Evolutionary conservation across 2,888 invertebrate genomes (phyloP).

Genomic region (Mimumesa dahlbomi): DNA sequence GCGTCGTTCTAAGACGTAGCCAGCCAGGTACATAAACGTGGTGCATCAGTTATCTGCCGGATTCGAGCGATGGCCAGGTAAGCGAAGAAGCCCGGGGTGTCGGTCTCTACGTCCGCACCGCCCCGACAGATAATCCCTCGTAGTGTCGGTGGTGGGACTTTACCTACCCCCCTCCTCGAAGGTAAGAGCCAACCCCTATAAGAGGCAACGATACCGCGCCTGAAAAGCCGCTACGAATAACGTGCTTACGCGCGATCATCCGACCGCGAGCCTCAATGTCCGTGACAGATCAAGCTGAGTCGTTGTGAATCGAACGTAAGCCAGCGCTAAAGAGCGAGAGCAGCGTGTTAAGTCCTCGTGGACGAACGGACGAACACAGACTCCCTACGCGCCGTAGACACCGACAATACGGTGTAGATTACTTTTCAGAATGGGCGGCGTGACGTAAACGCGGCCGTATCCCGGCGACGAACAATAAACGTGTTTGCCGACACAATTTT

Average conservation of each 20-base stretch:
- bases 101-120: constrained; percentile 29
- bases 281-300: constrained; percentile 64
- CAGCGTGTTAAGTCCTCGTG: constrained; percentile 33
- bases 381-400: too few relatives aligned
- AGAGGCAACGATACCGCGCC: constrained; percentile 76
- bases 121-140: constrained; percentile 57
- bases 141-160: constrained; percentile 54
- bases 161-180: constrained; percentile 40
- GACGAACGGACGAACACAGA: constrained; percentile 19
- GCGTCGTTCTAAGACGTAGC: constrained; percentile 25
- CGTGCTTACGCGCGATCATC: constrained; percentile 79
- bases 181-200: constrained; percentile 66
- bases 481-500: constrained; percentile 79
- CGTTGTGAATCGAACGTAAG: constrained; percentile 56
- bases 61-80: constrained; percentile 47
- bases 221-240: constrained; percentile 77
- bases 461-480: constrained; percentile 71
- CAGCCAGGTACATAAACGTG: constrained; percentile 6
- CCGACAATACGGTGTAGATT: constrained; percentile 78
- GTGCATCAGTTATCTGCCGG: constrained; percentile 15
- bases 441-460: constrained; percentile 77
- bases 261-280: constrained; percentile 72
- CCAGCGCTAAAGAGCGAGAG: constrained; percentile 53
- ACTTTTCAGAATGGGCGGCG: constrained; percentile 79
- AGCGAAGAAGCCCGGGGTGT: constrained; percentile 36